These are phyloP conservation scores for Plagodis dolabraria DNA, from an alignment of 2,888 invertebrate species.

Conservation along the genomic window DNA sequence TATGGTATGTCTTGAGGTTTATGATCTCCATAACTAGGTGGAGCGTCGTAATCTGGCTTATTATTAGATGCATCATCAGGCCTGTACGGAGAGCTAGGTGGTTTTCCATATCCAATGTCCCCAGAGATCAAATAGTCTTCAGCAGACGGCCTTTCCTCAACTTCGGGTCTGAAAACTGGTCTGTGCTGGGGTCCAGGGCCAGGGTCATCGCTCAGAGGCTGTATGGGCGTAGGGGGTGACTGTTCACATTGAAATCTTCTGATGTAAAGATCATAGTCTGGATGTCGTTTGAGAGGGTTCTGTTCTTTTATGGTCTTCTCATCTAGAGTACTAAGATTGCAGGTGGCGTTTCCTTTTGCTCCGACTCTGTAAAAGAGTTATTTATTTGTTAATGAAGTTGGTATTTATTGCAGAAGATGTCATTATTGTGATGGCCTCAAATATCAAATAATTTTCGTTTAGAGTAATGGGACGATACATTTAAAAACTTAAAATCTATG, in stretches of 20 bases:
- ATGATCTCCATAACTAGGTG: conserved; percentile 68
- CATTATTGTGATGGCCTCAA: too few species aligned
- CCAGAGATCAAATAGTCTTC: conserved; percentile 58
- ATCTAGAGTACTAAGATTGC: conserved; percentile 65
- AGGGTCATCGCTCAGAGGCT: conserved; percentile 60
- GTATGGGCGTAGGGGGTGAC: conserved; percentile 67
- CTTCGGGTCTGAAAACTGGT: conserved; percentile 68
- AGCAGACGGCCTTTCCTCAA: conserved; percentile 61
- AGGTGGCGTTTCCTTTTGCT: conserved; percentile 79
- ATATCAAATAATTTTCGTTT: too few species aligned
- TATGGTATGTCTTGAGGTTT: conserved; percentile 67
- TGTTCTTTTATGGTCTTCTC: conserved; percentile 70
- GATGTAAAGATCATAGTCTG: conserved; percentile 75
- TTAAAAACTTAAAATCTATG: too few species aligned
- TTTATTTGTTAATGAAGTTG: not conserved
- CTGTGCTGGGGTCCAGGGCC: conserved; percentile 56
- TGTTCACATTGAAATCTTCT: conserved; percentile 73
- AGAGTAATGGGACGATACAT: too few species aligned
- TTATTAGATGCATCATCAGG: conserved; percentile 64
- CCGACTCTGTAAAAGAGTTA: conserved; percentile 63
- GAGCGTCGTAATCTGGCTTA: conserved; percentile 60
- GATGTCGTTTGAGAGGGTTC: conserved; percentile 59
- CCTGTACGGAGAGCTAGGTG: conserved; percentile 54
- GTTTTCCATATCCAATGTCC: conserved; percentile 52
- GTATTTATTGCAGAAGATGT: too few species aligned